Evolutionary conservation across 2,888 invertebrate species (phyloP).

Genomic region (Nephrotoma guestfalica): DNA sequence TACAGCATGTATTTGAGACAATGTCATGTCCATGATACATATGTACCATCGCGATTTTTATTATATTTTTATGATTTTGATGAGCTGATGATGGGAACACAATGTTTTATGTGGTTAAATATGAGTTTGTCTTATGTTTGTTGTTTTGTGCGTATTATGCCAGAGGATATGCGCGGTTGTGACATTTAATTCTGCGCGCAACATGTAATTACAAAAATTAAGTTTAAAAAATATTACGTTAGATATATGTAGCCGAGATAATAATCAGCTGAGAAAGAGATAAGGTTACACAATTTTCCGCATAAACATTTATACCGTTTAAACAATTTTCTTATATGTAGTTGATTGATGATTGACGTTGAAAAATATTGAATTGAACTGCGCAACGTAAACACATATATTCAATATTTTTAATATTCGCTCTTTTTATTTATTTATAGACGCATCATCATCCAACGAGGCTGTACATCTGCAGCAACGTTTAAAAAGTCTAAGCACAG

Average conservation of each 20-base stretch:
- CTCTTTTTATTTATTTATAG: conserved; percentile 37
- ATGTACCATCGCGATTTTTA: neutral
- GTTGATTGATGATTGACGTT: neutral
- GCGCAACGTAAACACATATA: neutral
- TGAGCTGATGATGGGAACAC: neutral
- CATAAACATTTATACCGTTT: neutral
- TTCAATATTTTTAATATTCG: neutral
- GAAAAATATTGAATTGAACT: neutral
- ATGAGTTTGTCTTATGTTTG: neutral
- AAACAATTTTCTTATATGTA: neutral
- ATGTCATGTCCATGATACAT: neutral
- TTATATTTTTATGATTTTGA: neutral
- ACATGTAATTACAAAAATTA: neutral
- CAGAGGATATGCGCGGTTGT: neutral
- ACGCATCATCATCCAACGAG: conserved; percentile 90
- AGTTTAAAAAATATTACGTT: neutral
- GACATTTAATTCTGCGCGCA: neutral
- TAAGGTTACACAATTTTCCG: neutral
- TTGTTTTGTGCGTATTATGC: neutral
- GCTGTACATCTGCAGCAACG: conserved; percentile 86
- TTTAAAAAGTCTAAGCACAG: conserved; percentile 77
- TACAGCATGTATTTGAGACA: neutral
- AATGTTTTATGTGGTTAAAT: neutral
- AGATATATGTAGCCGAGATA: neutral
- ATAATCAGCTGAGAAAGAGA: neutral